Evolutionary conservation across 2,797 vertebrate genomes (phyloP), one percentile per base, ranked within the genome.

Genomic region (Neomorphus geoffroyi): DNA sequence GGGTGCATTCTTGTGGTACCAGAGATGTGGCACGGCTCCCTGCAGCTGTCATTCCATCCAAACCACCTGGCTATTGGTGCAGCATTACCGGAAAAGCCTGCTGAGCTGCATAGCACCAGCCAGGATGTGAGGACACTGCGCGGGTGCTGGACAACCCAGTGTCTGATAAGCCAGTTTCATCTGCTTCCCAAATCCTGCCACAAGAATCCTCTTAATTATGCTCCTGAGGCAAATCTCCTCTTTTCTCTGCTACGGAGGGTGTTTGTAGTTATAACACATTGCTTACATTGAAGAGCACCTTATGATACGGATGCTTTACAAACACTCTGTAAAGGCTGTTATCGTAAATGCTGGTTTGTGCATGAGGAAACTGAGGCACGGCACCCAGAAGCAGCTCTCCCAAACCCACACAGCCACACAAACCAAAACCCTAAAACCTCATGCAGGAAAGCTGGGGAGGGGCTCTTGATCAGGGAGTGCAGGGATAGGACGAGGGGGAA

Each of bases 1-100:
- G 2, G 2, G 54, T 2, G 28, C 15, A 0, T n/a, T 6, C 5
- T 0, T 12, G 22, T 1, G 64, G 32, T 13, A 60, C 33, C 73
- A 2, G 30, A 6, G 18, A 5, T 0, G 61, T 1, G 10, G 39
- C 57, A 0, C n/a, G 6, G 35, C 53, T 37, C 30, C 32, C 58
- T 0, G 3, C n/a, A 1, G 61, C 53, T 2, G 3, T 2, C 78
- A 0, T 8, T 5, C 57, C 73, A 1, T 2, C 1, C 61, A 7
- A 16, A 6, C 2, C 5, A 3, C 32, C 50, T 2, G 8, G 43
- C 2, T 16, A 3, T 2, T 3, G 33, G 19, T 1, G 33, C 26
- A 0, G 78, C 1, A 5, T 1, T 1, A 16, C 53, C 91, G 23
- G 83, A 27, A 62, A 13, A 33, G 39, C 80, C 77, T 11, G 74